Percentiles rank a stretch among this genome's conserved stretches.
phyloP scores from a whole-genome alignment of 2,113 vertebrate species.

The Lepus americanus region DNA sequence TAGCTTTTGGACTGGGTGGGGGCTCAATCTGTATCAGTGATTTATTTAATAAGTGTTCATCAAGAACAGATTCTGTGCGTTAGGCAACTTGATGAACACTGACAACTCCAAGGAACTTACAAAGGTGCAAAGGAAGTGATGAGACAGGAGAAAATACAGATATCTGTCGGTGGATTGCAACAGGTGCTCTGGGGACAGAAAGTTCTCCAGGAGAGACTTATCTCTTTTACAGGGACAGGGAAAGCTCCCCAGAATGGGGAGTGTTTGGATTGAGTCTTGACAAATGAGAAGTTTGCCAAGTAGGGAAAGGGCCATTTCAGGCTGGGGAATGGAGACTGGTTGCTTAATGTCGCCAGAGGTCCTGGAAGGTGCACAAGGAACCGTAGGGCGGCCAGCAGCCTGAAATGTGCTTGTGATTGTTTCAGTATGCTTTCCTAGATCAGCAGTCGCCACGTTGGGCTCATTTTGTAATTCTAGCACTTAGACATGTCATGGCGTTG shows the following conservation, averaged over 20 bases:
- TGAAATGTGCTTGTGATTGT: neutral
- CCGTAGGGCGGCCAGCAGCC: neutral
- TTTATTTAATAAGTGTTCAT: neutral
- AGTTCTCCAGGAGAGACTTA: neutral
- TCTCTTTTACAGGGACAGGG: neutral
- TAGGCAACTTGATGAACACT: neutral
- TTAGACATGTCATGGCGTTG: neutral
- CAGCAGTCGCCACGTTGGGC: neutral
- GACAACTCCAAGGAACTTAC: neutral
- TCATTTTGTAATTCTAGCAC: neutral
- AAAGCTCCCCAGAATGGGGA: neutral
- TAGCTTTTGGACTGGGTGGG: too few species aligned
- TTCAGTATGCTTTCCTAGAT: neutral
- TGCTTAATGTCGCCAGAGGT: neutral
- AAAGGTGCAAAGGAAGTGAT: neutral
- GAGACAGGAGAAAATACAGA: neutral
- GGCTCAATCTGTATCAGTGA: neutral
- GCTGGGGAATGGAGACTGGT: neutral
- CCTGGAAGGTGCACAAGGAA: neutral
- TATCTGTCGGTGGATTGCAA: neutral
- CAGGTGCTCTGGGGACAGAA: neutral
- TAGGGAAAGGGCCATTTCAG: neutral
- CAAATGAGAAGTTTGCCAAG: neutral
- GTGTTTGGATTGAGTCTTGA: constrained; percentile 23
- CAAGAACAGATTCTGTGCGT: neutral